These are phyloP conservation scores for Noturus placidus DNA, from an alignment of 2,113 vertebrate species.

Conservation along the genomic window DNA sequence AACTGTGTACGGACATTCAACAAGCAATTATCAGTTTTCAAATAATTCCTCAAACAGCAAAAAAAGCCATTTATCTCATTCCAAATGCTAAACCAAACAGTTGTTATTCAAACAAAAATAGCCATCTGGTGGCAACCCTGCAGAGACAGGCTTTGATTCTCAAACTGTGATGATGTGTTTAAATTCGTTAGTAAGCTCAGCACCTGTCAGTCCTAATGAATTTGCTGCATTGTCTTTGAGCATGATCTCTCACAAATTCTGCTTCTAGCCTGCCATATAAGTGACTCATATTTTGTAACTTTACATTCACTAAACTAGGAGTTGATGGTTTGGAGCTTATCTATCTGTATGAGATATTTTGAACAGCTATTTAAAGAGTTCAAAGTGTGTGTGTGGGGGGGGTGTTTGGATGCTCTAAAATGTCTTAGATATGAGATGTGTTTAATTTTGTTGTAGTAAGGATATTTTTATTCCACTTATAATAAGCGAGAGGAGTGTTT, in stretches of 20 bases:
- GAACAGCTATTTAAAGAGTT: background rate
- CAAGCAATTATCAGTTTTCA: constrained; percentile 32
- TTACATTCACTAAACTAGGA: no score
- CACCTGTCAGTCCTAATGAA: constrained; percentile 7
- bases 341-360: background rate
- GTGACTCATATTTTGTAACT: background rate
- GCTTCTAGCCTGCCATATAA: background rate
- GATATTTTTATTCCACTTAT: background rate
- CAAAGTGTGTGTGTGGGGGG: background rate
- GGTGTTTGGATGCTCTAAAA: background rate
- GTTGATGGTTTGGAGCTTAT: no score
- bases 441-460: background rate
- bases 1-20: constrained; percentile 4
- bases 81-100: background rate
- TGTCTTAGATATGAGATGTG: background rate
- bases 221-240: background rate
- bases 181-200: background rate
- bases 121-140: constrained; percentile 11
- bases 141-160: constrained; percentile 6
- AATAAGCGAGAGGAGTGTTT: background rate
- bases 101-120: background rate
- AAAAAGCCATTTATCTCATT: background rate
- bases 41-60: constrained; percentile 21
- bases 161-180: background rate
- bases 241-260: background rate